Evolutionary conservation across 1,140 invertebrate genomes (phyloP).

Genomic region (Diuraphis noxia): DNA sequence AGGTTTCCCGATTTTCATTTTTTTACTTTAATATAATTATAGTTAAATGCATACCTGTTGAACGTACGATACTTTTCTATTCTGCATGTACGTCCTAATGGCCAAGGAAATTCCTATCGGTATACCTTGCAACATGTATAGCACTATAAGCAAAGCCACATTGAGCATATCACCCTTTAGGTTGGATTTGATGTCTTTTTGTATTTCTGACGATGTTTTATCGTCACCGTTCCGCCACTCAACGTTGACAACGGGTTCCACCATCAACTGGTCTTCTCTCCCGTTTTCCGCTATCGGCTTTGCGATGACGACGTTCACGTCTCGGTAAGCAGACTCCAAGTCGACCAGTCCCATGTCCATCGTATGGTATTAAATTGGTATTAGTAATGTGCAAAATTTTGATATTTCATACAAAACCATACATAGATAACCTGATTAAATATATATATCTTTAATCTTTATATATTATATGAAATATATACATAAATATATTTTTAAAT

Average conservation of each 20-base stretch:
- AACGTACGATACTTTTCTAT: conserved; percentile 84
- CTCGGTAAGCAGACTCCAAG: not conserved
- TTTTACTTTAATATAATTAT: not conserved
- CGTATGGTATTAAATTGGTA: not conserved
- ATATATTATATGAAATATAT: no score
- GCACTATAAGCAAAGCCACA: conserved; percentile 83
- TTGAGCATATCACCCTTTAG: conserved; percentile 70
- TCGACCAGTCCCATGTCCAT: not conserved
- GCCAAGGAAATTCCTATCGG: conserved; percentile 90
- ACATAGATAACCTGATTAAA: not conserved
- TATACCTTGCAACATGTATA: conserved; percentile 95
- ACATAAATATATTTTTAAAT: not conserved
- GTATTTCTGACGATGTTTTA: not conserved
- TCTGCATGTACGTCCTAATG: conserved; percentile 93
- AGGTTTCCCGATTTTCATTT: not conserved
- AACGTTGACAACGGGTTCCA: not conserved
- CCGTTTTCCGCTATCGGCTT: not conserved
- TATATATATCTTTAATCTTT: no score
- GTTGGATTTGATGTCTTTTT: not conserved
- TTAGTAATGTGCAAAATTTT: not conserved
- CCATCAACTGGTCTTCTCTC: not conserved
- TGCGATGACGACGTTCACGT: no score
- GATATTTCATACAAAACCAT: not conserved
- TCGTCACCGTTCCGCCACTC: not conserved
- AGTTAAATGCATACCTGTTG: conserved; percentile 66